A percentile compares a stretch with the other conserved stretches of the same genome.
Conservation (phyloP, 2,888 invertebrate genomes). For the Allygus modestus region DNA sequence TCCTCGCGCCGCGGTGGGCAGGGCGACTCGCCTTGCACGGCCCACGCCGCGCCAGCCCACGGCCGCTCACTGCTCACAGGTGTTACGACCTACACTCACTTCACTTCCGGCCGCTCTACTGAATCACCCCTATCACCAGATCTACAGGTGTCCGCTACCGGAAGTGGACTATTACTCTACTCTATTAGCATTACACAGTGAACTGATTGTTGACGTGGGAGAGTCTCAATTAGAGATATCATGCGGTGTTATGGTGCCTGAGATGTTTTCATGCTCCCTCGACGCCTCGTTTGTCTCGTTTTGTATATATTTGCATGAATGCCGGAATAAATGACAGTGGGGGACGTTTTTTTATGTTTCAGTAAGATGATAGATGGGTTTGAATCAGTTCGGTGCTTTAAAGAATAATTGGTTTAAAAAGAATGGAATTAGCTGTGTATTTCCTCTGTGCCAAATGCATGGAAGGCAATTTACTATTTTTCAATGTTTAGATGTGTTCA, state of each 20-base stretch:
- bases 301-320: neutral
- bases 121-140: constrained; percentile 30
- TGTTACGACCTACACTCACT: constrained; percentile 20
- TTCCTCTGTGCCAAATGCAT: no score
- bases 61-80: constrained; percentile 32
- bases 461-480: no score
- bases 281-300: constrained; percentile 1
- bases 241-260: neutral
- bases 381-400: no score
- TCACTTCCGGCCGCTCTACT: constrained; percentile 18
- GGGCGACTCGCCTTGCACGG: constrained; percentile 16
- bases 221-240: constrained; percentile 14
- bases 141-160: constrained; percentile 26
- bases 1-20: neutral
- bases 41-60: constrained; percentile 31
- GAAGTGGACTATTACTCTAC: neutral
- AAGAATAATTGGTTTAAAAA: no score
- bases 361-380: no score
- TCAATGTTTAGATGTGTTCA: no score
- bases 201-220: constrained; percentile 19
- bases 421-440: no score
- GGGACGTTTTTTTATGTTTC: neutral
- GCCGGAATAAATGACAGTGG: neutral
- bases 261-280: neutral
- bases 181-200: constrained; percentile 27